Conservation (phyloP, 1,140 invertebrate species). For the Ceratitis capitata region DNA sequence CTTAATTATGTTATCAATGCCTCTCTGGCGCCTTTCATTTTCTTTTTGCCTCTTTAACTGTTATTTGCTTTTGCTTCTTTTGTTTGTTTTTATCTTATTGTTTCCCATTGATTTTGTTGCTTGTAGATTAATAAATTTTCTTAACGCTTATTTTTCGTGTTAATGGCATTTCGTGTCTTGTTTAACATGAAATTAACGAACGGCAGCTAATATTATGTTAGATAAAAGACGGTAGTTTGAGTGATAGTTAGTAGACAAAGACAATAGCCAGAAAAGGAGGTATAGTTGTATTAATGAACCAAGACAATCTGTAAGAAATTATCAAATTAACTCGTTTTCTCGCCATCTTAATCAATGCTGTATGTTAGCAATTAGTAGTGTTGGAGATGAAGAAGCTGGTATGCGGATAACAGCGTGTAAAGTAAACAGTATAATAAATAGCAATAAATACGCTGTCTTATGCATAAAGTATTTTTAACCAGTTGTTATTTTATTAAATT, state of each 20-base stretch:
- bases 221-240: background rate
- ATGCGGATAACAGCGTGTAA: too few relatives aligned
- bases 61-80: background rate
- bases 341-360: background rate
- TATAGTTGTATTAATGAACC: background rate
- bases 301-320: conserved; percentile 12
- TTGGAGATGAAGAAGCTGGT: background rate
- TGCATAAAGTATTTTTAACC: too few relatives aligned
- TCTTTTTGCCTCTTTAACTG: background rate
- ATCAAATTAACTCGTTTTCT: conserved; percentile 6
- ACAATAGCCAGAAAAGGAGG: background rate
- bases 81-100: background rate
- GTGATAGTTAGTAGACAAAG: background rate
- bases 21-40: background rate
- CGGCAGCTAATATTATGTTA: conserved; percentile 5
- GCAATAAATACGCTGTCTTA: too few relatives aligned
- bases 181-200: conserved; percentile 1
- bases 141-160: conserved; percentile 6
- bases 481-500: too few relatives aligned
- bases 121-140: conserved; percentile 6
- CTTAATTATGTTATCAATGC: conserved; percentile 25
- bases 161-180: conserved; percentile 34
- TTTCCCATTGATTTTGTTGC: background rate
- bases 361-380: background rate
- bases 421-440: too few relatives aligned